Percentiles rank a stretch among this genome's conserved stretches.
Conservation (phyloP, 2,797 vertebrate species). For the Trematomus bernacchii region DNA sequence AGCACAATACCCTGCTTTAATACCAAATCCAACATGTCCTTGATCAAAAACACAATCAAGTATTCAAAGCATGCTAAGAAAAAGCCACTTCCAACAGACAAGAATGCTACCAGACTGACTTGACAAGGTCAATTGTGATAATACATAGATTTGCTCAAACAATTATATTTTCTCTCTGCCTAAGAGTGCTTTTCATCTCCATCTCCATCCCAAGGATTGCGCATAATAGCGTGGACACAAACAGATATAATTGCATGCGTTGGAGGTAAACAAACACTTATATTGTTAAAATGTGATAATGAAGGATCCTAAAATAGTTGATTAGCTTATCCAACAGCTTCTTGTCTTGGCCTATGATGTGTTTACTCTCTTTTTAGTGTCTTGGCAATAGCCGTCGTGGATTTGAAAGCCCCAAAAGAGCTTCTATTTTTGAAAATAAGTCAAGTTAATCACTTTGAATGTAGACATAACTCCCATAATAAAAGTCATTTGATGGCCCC, state of each 20-base stretch:
- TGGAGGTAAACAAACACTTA: too few species aligned
- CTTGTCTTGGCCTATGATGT: not conserved
- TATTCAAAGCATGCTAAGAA: slow-evolving; percentile 1
- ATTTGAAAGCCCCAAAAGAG: not conserved
- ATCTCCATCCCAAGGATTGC: not conserved
- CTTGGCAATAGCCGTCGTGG: not conserved
- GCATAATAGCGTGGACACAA: too few species aligned
- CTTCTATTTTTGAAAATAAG: not conserved
- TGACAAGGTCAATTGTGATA: not conserved
- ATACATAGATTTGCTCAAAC: too few species aligned
- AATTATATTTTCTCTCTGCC: not conserved
- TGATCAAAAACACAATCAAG: slow-evolving; percentile 25
- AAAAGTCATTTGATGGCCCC: slow-evolving; percentile 28
- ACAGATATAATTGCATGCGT: not conserved
- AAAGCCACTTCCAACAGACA: not conserved
- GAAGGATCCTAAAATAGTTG: not conserved
- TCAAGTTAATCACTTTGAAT: too few species aligned
- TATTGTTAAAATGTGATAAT: not conserved
- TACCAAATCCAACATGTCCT: slow-evolving; percentile 23
- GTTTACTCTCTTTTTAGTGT: not conserved
- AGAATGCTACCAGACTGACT: not conserved
- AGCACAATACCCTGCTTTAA: slow-evolving; percentile 34
- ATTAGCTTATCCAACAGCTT: not conserved
- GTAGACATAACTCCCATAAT: not conserved
- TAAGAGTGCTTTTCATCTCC: slow-evolving; percentile 11